A percentile compares a stretch with the other conserved stretches of the same genome.
Evolutionary conservation across 2,797 vertebrate species (phyloP).

Genomic region (Miichthys miiuy): DNA sequence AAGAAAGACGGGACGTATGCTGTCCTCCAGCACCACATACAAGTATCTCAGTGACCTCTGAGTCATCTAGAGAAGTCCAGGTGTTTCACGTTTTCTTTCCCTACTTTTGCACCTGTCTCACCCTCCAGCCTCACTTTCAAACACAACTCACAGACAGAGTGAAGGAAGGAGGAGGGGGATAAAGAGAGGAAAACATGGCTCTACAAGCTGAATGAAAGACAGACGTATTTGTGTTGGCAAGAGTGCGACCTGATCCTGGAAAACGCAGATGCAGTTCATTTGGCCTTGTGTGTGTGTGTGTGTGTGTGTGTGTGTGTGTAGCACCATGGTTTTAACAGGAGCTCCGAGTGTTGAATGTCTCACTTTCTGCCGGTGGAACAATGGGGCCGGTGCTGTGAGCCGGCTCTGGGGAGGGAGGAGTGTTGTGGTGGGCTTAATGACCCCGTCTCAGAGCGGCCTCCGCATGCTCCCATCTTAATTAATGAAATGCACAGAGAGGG

Average conservation of each 20-base stretch:
- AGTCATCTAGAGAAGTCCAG: constrained; percentile 51
- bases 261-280: constrained; percentile 75
- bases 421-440: constrained; percentile 80
- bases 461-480: constrained; percentile 77
- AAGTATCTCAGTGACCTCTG: constrained; percentile 22
- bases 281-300: constrained; percentile 38
- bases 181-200: constrained; percentile 51
- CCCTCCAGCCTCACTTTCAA: constrained; percentile 54
- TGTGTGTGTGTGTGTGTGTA: constrained; percentile 10
- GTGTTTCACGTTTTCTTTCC: constrained; percentile 48
- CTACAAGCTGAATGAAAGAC: constrained; percentile 76
- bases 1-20: background rate
- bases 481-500: constrained; percentile 78
- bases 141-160: constrained; percentile 42
- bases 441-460: constrained; percentile 71
- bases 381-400: constrained; percentile 68
- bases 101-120: constrained; percentile 63
- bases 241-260: constrained; percentile 65
- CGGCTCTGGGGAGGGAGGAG: constrained; percentile 71
- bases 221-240: constrained; percentile 77
- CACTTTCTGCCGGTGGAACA: constrained; percentile 77
- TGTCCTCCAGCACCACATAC: constrained; percentile 9
- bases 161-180: constrained; percentile 34
- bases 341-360: constrained; percentile 76
- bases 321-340: constrained; percentile 55